Conservation (phyloP, 2,797 vertebrate species). For the Hyperoplus lanceolatus region DNA sequence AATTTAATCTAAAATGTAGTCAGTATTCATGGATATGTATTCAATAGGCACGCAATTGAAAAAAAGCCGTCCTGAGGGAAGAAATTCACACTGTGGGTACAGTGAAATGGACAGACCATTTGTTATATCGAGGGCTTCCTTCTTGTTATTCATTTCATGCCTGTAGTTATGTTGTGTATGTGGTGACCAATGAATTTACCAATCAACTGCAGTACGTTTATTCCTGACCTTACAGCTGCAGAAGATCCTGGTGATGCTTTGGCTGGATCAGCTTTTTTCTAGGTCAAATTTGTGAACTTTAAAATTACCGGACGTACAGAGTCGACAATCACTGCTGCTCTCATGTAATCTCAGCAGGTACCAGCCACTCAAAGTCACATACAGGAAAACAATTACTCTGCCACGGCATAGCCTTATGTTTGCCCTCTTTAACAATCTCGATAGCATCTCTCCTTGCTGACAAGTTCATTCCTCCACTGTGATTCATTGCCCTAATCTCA, state of each 20-base stretch:
- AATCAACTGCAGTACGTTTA: slow-evolving; percentile 28
- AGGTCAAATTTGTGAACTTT: slow-evolving; percentile 50
- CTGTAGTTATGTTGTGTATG: too few relatives aligned
- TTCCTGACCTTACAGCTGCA: slow-evolving; percentile 15
- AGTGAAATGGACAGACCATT: too few relatives aligned
- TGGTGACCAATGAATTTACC: too few relatives aligned
- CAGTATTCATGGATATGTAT: too few relatives aligned
- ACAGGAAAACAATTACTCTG: slow-evolving; percentile 54
- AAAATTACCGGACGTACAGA: slow-evolving; percentile 28
- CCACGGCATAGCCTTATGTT: slow-evolving; percentile 29
- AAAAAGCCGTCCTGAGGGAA: too few relatives aligned
- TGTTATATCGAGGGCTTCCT: too few relatives aligned
- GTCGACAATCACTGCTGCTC: slow-evolving; percentile 31
- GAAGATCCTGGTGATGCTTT: not conserved
- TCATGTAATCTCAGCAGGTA: slow-evolving; percentile 33
- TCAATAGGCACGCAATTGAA: too few relatives aligned
- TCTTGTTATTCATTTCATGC: too few relatives aligned
- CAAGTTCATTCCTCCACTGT: slow-evolving; percentile 66
- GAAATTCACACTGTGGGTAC: too few relatives aligned
- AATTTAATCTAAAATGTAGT: too few relatives aligned
- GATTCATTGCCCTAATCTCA: slow-evolving; percentile 72
- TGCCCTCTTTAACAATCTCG: slow-evolving; percentile 63
- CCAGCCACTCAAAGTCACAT: slow-evolving; percentile 13
- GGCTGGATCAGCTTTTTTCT: slow-evolving; percentile 6
- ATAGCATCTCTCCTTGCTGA: slow-evolving; percentile 71